Base-by-base conservation (phyloP, 1,140 invertebrate genomes). In the Alviniconcha marisindica region DNA sequence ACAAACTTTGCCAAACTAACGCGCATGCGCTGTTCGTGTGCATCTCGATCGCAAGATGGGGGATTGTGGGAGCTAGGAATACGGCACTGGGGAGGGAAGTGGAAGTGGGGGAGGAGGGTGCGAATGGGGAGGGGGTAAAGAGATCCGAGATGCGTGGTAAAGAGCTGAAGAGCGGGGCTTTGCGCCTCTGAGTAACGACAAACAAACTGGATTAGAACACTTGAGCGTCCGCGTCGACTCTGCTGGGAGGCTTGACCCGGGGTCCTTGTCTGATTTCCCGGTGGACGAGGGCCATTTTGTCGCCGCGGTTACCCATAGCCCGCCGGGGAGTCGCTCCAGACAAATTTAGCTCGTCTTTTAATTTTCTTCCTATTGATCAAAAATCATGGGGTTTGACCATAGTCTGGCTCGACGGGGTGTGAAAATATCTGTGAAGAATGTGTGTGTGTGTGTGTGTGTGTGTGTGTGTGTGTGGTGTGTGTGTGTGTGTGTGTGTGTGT, bases 161-260 rank as follows among this genome's bases (percentile, higher is more conserved):
- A 38, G 44, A 56, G 48, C 42, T 38, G 33, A 38, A 66, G 54
- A 66, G 18, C 36, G 14, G 66, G 44, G 79, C 38, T 82, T 48
- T n/a, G 18, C 33, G n/a, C 81, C 51, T 18, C 51, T 36, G 63
- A 44, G 69, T 33, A 78, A 77, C 48, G 63, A 51, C 74, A 77
- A 84, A 81, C 76, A 77, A 81, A 77, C 78, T 81, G n/a, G 56
- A 81, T 84, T 81, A 77, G 69, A 56, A 42, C 40, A 56, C 83
- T 84, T 82, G 51, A 76, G 38, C 38, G 36, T 24, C 24, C 40
- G 36, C 44, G 40, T 40, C 40, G 73, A 76, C 31, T 24, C 40
- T 24, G 60, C 21, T 42, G 31, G 40, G 73, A 28, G 42, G 24
- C 7, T 44, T 40, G 3, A n/a, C 24, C 69, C 73, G 38, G 42